phyloP scores from a whole-genome alignment of 2,113 vertebrate genomes.

The Alligator mississippiensis region DNA sequence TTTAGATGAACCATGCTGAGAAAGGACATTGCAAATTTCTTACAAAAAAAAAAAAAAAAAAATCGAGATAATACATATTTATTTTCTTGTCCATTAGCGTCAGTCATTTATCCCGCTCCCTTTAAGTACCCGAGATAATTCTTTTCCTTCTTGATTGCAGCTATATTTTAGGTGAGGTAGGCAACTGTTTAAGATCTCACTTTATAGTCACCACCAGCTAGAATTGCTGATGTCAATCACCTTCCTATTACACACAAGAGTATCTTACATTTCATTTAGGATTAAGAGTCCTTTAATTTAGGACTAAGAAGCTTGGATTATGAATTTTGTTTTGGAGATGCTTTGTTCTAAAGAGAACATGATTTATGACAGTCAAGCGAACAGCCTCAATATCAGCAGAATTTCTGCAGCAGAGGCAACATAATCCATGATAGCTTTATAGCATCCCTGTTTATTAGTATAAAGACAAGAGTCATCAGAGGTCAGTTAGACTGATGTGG shows the following conservation, averaged over 20 bases:
- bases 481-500: background rate
- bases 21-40: background rate
- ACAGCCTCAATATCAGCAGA: background rate
- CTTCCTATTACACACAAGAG: background rate
- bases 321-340: constrained; percentile 17
- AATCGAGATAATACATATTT: background rate
- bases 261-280: background rate
- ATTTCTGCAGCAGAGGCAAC: background rate
- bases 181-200: background rate
- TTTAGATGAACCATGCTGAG: background rate
- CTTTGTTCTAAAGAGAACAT: background rate
- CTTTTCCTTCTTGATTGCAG: background rate
- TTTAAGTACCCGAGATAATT: background rate
- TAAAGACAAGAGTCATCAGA: background rate
- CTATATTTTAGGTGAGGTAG: background rate
- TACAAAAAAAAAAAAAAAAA: background rate
- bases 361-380: background rate
- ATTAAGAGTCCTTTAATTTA: background rate
- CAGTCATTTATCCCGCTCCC: background rate
- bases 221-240: background rate
- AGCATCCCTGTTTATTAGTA: background rate
- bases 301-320: background rate
- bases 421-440: background rate
- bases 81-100: background rate
- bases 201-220: background rate